Evolutionary conservation across 2,113 vertebrate species (phyloP).

Genomic region (Etheostoma cragini): DNA sequence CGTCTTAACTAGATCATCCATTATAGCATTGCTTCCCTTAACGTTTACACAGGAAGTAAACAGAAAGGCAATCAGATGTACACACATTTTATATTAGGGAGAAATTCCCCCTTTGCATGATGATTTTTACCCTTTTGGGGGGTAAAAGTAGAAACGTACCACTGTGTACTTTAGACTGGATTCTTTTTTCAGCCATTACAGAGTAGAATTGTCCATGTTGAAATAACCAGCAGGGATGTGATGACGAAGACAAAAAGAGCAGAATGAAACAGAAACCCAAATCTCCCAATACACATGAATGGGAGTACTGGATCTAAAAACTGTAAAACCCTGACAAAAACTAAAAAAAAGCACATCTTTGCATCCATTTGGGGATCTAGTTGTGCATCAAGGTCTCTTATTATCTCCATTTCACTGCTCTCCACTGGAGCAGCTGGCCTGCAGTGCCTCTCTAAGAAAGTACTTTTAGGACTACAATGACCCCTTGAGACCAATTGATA

Average conservation of each 20-base stretch:
- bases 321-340: constrained; percentile 19
- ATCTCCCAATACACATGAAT: constrained; percentile 7
- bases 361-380: constrained; percentile 8
- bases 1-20: constrained; percentile 8
- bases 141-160: constrained; percentile 39
- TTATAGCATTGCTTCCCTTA: constrained; percentile 6
- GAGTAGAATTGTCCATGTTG: background rate
- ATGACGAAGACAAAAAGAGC: constrained; percentile 16
- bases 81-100: background rate
- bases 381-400: constrained; percentile 11
- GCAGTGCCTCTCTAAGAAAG: constrained; percentile 19
- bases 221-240: constrained; percentile 11
- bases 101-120: background rate
- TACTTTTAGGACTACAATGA: background rate
- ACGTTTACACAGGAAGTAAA: constrained; percentile 18
- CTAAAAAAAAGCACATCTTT: constrained; percentile 1
- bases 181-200: constrained; percentile 25
- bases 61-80: background rate
- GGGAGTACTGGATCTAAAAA: constrained; percentile 20
- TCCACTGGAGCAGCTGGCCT: background rate
- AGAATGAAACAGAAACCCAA: constrained; percentile 4
- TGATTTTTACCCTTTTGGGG: constrained; percentile 10
- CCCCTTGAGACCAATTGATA: background rate
- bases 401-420: constrained; percentile 14
- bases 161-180: background rate